Evolutionary conservation across 2,113 vertebrate genomes (phyloP).

Genomic region (Phocoena phocoena): DNA sequence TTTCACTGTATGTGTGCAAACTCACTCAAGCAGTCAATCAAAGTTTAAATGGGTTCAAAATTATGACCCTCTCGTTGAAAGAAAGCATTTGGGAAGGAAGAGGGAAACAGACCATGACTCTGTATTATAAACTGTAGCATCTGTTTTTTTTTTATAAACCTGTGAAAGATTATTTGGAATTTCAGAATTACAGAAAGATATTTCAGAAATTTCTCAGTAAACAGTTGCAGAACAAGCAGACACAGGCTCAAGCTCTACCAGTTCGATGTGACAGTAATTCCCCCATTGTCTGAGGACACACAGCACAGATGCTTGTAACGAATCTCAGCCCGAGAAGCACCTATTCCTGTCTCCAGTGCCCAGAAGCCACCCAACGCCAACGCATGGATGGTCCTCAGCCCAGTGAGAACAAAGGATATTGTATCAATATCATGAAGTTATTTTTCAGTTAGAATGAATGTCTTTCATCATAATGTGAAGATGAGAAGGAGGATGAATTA

Average conservation of each 20-base stretch:
- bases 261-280: fast-evolving
- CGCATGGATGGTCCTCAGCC: neutral
- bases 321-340: neutral
- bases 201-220: neutral
- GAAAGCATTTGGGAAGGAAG: neutral
- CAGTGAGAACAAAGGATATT: neutral
- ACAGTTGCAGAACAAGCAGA: neutral
- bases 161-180: neutral
- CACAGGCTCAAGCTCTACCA: neutral
- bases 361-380: neutral
- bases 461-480: slow-evolving; percentile 89
- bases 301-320: too few relatives aligned
- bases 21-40: neutral
- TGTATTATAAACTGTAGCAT: neutral
- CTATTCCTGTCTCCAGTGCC: neutral
- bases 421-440: neutral
- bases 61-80: neutral
- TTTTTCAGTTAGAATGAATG: neutral
- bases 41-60: neutral
- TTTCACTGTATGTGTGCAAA: neutral
- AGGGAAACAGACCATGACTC: fast-evolving
- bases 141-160: neutral
- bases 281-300: neutral
- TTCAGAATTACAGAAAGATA: neutral
- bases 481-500: slow-evolving; percentile 92